phyloP scores from a whole-genome alignment of 92 coral and sea anemone genomes.

The Bergia puertoricense region DNA sequence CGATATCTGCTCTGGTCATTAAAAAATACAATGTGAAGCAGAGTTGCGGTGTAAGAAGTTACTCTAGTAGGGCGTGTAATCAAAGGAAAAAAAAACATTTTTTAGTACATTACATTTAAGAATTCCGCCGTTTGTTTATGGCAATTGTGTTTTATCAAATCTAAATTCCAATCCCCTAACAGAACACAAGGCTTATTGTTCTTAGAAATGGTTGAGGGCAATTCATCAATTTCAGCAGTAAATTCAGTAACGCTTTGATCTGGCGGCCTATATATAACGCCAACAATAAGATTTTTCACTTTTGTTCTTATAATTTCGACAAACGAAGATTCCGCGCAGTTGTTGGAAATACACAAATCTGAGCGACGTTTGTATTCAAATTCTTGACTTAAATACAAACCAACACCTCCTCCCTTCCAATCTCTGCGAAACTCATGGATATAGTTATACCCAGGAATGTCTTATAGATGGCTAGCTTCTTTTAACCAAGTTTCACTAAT shows the following conservation, averaged over 20 bases:
- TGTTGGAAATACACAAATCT: slow-evolving; percentile 38
- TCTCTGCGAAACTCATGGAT: slow-evolving; percentile 47
- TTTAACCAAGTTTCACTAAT: slow-evolving; percentile 10
- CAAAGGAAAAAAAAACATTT: neutral
- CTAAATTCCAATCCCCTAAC: too few species aligned
- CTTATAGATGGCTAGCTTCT: neutral
- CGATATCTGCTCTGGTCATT: too few species aligned
- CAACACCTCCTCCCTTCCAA: slow-evolving; percentile 48
- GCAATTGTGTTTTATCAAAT: too few species aligned
- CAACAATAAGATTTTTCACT: slow-evolving; percentile 23
- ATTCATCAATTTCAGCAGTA: too few species aligned
- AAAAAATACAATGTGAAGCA: slow-evolving; percentile 61
- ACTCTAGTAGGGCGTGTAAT: slow-evolving; percentile 65
- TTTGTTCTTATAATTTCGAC: slow-evolving; percentile 17
- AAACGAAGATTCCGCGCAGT: slow-evolving; percentile 26
- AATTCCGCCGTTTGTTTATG: slow-evolving; percentile 45
- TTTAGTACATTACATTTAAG: slow-evolving; percentile 59
- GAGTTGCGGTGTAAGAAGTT: slow-evolving; percentile 61
- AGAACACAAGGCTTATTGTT: too few species aligned
- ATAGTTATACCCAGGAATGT: slow-evolving; percentile 48
- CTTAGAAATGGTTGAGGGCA: too few species aligned
- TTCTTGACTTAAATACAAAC: neutral
- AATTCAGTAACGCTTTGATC: too few species aligned
- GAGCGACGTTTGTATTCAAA: slow-evolving; percentile 46
- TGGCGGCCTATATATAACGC: slow-evolving; percentile 7